Percentiles rank a stretch among this genome's conserved stretches.
Conservation (phyloP, 2,888 invertebrate species). For the Sialis fuliginosa region DNA sequence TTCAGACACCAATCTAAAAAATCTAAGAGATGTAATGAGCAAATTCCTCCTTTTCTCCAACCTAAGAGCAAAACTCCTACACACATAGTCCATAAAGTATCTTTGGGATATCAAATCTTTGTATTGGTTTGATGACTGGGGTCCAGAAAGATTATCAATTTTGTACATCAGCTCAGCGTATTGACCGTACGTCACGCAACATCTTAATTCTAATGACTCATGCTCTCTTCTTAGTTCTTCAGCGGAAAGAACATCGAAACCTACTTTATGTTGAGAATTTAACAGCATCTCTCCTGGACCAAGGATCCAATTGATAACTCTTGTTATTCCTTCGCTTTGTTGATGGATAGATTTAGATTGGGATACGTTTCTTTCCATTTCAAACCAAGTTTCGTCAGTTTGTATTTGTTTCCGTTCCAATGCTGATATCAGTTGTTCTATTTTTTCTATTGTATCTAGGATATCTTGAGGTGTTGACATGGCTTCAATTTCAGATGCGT, state of each 20-base stretch:
- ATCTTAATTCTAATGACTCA: conserved; percentile 55
- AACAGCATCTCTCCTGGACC: conserved; percentile 52
- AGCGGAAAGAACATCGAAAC: conserved; percentile 52
- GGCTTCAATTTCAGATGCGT: conserved; percentile 22
- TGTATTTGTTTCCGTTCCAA: conserved; percentile 39
- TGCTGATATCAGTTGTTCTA: conserved; percentile 34
- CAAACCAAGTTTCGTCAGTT: conserved; percentile 39
- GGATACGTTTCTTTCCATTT: conserved; percentile 36
- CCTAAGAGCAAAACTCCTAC: conserved; percentile 56
- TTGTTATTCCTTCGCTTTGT: conserved; percentile 44
- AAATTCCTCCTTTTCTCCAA: conserved; percentile 56
- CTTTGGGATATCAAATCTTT: conserved; percentile 51
- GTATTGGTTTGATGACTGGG: conserved; percentile 22
- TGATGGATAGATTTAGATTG: conserved; percentile 39
- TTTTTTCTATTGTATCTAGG: conserved; percentile 36
- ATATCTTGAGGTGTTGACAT: conserved; percentile 38
- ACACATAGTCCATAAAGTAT: conserved; percentile 70
- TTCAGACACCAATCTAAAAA: conserved; percentile 58
- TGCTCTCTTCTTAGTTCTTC: conserved; percentile 55
- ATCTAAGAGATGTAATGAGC: conserved; percentile 53
- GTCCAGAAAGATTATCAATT: conserved; percentile 39
- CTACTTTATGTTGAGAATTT: conserved; percentile 50
- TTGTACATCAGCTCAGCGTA: conserved; percentile 61
- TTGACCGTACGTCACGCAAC: conserved; percentile 60
- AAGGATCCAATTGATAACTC: conserved; percentile 61